These are phyloP conservation scores for Trididemnum clinides DNA, from an alignment of 23 tunicate species.

Conservation along the genomic window DNA sequence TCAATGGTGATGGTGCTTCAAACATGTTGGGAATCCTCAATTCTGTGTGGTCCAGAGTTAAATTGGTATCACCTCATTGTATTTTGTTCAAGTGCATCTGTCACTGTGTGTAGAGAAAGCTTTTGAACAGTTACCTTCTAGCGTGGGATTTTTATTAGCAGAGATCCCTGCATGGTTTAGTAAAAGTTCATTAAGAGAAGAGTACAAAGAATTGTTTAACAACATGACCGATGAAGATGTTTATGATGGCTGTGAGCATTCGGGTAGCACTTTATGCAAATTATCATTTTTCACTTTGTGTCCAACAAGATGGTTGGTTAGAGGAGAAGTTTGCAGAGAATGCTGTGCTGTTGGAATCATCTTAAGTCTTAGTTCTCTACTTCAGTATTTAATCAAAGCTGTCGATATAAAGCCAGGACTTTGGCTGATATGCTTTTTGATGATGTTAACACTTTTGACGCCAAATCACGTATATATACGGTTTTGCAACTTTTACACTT, in stretches of 20 bases:
- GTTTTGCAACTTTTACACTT: no score
- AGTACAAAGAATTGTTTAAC: constrained; percentile 19
- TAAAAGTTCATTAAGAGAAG: constrained; percentile 5
- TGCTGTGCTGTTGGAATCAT: neutral
- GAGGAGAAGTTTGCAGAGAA: constrained; percentile 22
- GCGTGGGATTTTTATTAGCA: neutral
- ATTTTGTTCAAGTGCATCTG: constrained; percentile 11
- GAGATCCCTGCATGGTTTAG: constrained; percentile 22
- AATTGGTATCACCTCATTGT: constrained; percentile 11
- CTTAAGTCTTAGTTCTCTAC: constrained; percentile 1
- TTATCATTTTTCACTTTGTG: neutral
- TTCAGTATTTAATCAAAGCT: neutral
- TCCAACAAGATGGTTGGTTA: constrained; percentile 18
- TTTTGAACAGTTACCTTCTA: neutral
- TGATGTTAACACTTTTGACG: neutral
- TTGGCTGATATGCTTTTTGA: neutral
- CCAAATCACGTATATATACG: no score
- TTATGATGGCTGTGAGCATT: neutral
- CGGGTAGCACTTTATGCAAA: neutral
- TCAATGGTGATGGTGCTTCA: constrained; percentile 35
- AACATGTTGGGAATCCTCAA: constrained; percentile 14
- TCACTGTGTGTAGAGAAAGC: constrained; percentile 6
- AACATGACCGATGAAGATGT: constrained; percentile 11
- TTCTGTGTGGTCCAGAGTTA: constrained; percentile 40
- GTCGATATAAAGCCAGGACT: constrained; percentile 13